These are phyloP conservation scores for Zapus hudsonius DNA, from an alignment of 2,113 vertebrate genomes.

Conservation along the genomic window DNA sequence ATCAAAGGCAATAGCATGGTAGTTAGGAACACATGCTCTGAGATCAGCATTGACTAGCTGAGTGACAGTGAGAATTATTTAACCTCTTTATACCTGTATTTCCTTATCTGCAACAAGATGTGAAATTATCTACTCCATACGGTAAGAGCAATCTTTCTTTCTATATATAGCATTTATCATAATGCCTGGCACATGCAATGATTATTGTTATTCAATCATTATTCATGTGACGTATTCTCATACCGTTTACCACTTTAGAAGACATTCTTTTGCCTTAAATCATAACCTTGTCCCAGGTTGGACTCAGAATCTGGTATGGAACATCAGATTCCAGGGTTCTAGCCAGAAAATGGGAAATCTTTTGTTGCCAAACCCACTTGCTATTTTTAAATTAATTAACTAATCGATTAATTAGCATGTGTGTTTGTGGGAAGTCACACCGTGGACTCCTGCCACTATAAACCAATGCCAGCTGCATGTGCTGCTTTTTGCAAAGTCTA, in stretches of 20 bases:
- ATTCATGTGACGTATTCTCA: background rate
- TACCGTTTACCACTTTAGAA: background rate
- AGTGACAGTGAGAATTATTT: slow-evolving; percentile 11
- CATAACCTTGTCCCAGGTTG: background rate
- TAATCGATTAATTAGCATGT: too few species aligned
- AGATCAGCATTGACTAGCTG: background rate
- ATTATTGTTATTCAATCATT: background rate
- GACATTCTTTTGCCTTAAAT: background rate
- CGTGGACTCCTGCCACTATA: too few species aligned
- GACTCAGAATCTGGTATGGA: background rate
- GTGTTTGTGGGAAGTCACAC: too few species aligned
- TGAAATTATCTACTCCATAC: background rate
- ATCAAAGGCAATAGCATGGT: background rate
- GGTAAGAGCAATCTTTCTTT: too few species aligned
- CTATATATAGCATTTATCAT: too few species aligned
- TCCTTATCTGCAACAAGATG: background rate
- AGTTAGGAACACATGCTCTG: background rate
- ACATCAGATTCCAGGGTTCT: background rate
- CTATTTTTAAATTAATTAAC: too few species aligned
- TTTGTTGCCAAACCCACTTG: background rate
- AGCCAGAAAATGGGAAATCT: background rate
- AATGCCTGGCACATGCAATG: background rate
- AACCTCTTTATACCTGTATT: slow-evolving; percentile 5
- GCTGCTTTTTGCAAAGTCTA: too few species aligned
- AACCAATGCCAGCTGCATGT: too few species aligned